Evolutionary conservation across 2,888 invertebrate species (phyloP).

Genomic region (Arrhopalites spinosus): DNA sequence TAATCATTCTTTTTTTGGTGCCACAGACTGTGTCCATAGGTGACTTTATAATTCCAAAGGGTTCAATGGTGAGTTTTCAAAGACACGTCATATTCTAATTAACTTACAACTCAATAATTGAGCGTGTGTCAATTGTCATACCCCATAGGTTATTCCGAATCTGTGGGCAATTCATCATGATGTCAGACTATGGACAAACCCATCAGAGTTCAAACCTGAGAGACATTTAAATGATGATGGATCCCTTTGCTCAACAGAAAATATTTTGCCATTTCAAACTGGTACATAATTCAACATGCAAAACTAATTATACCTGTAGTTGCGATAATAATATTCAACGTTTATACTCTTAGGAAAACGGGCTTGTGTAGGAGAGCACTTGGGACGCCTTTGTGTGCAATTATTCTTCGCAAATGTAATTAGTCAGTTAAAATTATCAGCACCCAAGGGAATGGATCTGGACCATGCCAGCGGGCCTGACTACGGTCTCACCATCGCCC

Average conservation of each 20-base stretch:
- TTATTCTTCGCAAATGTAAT: constrained; percentile 70
- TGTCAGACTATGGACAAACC: constrained; percentile 82
- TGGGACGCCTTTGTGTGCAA: constrained; percentile 73
- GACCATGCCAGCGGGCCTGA: constrained; percentile 69
- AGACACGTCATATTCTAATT: too few species aligned
- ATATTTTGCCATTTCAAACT: constrained; percentile 69
- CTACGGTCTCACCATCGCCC: constrained; percentile 76
- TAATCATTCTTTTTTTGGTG: background rate
- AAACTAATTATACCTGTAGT: too few species aligned
- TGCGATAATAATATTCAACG: too few species aligned
- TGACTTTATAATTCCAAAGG: constrained; percentile 81
- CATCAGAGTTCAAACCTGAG: constrained; percentile 80
- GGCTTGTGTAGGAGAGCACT: constrained; percentile 83
- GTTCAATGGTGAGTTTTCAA: too few species aligned
- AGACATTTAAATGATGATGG: constrained; percentile 76
- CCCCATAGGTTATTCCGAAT: constrained; percentile 82
- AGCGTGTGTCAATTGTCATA: too few species aligned
- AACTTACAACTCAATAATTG: too few species aligned
- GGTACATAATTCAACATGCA: constrained; percentile 65
- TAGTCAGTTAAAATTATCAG: constrained; percentile 64
- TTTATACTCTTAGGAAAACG: constrained; percentile 69
- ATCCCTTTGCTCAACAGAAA: constrained; percentile 43
- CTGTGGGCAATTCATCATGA: constrained; percentile 91
- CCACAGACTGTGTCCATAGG: constrained; percentile 75
- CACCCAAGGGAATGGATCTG: constrained; percentile 59